These are phyloP conservation scores for Phortica magna DNA, from an alignment of 2,888 invertebrate genomes.

Conservation along the genomic window DNA sequence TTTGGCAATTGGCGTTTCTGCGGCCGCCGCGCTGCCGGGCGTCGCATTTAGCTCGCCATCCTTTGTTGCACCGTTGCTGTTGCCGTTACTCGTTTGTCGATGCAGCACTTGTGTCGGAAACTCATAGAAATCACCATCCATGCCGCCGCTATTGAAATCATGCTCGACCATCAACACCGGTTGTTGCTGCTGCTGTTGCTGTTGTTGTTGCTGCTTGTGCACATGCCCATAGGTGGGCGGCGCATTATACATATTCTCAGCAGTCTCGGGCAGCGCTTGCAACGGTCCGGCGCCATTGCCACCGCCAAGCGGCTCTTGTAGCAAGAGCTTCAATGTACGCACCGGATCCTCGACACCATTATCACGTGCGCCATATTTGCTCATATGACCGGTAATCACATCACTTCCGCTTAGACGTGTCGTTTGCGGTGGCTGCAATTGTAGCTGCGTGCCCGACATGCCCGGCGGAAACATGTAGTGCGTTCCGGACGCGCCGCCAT, in stretches of 20 bases:
- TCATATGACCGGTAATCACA: constrained; percentile 77
- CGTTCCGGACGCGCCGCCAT: constrained; percentile 6
- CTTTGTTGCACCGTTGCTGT: constrained; percentile 33
- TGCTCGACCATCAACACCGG: constrained; percentile 60
- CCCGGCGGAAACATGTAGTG: neutral
- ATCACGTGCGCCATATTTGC: constrained; percentile 75
- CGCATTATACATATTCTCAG: constrained; percentile 77
- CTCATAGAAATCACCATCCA: constrained; percentile 6
- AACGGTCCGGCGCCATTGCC: constrained; percentile 39
- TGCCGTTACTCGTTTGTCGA: neutral
- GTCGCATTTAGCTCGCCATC: no score
- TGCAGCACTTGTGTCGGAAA: constrained; percentile 34
- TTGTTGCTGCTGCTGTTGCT: constrained; percentile 17
- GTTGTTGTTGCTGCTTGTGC: constrained; percentile 50
- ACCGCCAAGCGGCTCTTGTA: constrained; percentile 69
- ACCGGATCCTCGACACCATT: constrained; percentile 76
- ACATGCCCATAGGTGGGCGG: constrained; percentile 75
- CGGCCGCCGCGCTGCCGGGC: constrained; percentile 36
- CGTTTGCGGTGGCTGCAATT: constrained; percentile 25
- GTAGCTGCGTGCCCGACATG: neutral
- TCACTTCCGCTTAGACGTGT: constrained; percentile 62
- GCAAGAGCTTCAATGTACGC: constrained; percentile 72
- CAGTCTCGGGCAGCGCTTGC: constrained; percentile 43
- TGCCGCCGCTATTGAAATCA: constrained; percentile 37
- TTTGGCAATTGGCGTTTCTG: constrained; percentile 77